Conservation (phyloP, 2,888 invertebrate species). For the Melolontha melolontha region DNA sequence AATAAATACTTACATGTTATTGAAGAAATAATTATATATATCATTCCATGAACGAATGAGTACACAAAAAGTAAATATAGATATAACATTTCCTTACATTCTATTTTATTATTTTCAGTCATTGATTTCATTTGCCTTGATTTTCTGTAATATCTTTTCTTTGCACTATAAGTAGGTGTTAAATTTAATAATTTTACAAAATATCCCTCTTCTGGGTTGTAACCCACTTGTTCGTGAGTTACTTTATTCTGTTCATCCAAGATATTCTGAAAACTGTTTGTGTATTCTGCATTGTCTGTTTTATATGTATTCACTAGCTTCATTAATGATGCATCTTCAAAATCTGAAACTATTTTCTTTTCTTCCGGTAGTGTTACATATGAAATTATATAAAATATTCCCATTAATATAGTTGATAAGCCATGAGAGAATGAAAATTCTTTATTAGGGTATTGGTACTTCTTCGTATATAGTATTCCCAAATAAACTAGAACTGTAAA, state of each 20-base stretch:
- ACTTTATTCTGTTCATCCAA: neutral
- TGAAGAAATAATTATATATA: constrained; percentile 55
- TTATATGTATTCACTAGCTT: neutral
- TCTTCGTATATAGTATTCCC: constrained; percentile 50
- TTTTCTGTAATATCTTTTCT: neutral
- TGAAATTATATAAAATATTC: constrained; percentile 56
- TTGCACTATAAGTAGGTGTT: constrained; percentile 2
- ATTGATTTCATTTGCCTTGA: neutral
- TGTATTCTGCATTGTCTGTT: constrained; percentile 10
- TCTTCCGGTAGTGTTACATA: constrained; percentile 10
- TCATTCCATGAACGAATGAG: constrained; percentile 58
- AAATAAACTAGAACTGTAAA: constrained; percentile 54
- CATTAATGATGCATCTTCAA: neutral
- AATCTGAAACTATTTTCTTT: neutral
- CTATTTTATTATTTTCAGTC: neutral
- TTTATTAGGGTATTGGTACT: constrained; percentile 49
- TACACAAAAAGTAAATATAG: constrained; percentile 57
- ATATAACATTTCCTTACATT: constrained; percentile 51
- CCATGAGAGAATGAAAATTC: constrained; percentile 56
- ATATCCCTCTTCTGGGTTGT: constrained; percentile 13
- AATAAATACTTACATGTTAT: constrained; percentile 52
- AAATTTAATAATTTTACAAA: constrained; percentile 15
- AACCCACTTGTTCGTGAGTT: neutral
- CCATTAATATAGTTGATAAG: constrained; percentile 57
- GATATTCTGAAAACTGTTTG: constrained; percentile 16